Conservation (phyloP, 2,888 invertebrate species). For the Luperina nickerlii region DNA sequence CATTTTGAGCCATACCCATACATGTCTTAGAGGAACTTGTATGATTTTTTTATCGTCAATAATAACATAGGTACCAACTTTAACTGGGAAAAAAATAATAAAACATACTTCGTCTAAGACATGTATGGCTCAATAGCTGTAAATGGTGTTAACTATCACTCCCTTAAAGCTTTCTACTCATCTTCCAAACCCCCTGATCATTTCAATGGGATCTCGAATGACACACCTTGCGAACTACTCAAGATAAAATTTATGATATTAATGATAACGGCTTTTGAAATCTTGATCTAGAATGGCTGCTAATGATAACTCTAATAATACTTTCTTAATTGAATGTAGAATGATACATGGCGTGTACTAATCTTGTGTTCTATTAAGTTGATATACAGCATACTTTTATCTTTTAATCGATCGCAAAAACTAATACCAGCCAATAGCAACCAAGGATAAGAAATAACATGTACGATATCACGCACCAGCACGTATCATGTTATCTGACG, state of each 20-base stretch:
- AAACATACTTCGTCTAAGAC: no score
- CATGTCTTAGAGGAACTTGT: no score
- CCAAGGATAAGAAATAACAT: conserved; percentile 41
- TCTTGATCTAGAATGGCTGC: conserved; percentile 31
- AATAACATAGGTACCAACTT: no score
- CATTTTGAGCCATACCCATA: no score
- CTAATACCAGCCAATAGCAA: conserved; percentile 2
- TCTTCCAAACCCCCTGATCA: conserved; percentile 16
- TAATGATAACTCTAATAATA: conserved; percentile 45
- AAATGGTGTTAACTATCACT: no score
- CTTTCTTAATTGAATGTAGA: conserved; percentile 14
- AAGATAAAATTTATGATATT: conserved; percentile 50
- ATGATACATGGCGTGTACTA: conserved; percentile 22
- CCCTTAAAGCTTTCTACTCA: no score
- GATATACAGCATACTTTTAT: not conserved
- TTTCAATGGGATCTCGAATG: conserved; percentile 61
- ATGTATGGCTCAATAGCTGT: no score
- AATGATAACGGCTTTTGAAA: conserved; percentile 51
- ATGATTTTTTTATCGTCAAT: no score
- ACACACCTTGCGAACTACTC: conserved; percentile 56
- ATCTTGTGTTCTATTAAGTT: conserved; percentile 21
- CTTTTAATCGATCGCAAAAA: conserved; percentile 25
- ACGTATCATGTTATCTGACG: conserved; percentile 21
- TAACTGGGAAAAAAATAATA: no score
- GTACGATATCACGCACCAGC: conserved; percentile 31